phyloP scores from a whole-genome alignment of 2,113 vertebrate genomes.

The Onychorhynchus coronatus region DNA sequence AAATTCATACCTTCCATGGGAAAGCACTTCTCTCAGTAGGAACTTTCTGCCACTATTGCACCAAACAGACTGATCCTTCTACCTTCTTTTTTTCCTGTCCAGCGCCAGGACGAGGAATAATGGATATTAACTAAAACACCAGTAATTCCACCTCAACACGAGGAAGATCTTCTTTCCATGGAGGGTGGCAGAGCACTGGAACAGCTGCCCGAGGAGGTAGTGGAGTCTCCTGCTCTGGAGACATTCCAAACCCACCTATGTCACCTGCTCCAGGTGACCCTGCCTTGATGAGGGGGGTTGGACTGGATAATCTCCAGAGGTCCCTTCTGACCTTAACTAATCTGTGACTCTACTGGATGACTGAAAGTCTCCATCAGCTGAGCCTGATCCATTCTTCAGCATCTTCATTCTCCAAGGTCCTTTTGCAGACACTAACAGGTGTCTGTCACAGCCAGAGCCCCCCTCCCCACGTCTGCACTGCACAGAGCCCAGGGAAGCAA shows the following conservation, averaged over 20 bases:
- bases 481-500: background rate
- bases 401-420: background rate
- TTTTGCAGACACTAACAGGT: background rate
- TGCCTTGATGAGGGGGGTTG: background rate
- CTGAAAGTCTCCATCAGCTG: background rate
- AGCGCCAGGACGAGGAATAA: background rate
- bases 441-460: accelerated
- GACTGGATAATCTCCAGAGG: background rate
- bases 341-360: background rate
- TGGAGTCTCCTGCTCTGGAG: background rate
- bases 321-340: background rate
- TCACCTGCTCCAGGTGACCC: background rate
- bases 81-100: background rate
- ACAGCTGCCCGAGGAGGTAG: background rate
- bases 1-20: background rate
- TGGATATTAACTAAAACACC: background rate
- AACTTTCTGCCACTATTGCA: background rate
- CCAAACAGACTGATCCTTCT: background rate
- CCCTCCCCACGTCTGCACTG: background rate
- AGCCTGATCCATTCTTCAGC: background rate
- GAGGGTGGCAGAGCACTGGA: background rate
- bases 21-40: background rate
- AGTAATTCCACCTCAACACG: background rate
- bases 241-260: background rate
- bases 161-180: background rate